Evolutionary conservation across 2,797 vertebrate genomes (phyloP).

Genomic region (Mormyrus hasselquistii): DNA sequence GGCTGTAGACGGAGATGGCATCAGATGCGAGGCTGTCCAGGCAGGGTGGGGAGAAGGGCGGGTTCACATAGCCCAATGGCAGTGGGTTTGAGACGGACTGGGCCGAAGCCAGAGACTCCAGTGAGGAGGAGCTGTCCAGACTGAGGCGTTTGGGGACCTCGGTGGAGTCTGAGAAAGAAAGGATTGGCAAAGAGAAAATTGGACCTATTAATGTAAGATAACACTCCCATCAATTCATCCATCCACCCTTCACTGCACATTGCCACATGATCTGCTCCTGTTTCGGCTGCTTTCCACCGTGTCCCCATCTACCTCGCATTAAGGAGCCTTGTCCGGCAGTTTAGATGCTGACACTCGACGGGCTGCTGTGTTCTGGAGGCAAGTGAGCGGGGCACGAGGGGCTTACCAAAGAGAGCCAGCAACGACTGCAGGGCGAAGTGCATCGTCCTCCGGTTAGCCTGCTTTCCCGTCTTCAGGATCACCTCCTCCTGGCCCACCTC

Average conservation of each 20-base stretch:
- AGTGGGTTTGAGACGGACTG: conserved; percentile 80
- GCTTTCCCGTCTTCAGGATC: conserved; percentile 90
- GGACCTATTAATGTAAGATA: background rate
- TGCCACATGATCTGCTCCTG: background rate
- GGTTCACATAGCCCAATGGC: conserved; percentile 70
- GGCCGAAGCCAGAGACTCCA: conserved; percentile 90
- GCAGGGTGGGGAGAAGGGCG: conserved; percentile 75
- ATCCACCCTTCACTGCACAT: background rate
- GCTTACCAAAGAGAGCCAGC: conserved; percentile 88
- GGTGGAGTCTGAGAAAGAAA: conserved; percentile 73
- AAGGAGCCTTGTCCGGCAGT: background rate
- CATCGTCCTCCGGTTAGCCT: conserved; percentile 81
- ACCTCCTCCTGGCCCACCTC: conserved; percentile 97
- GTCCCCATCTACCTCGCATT: background rate
- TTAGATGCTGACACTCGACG: background rate
- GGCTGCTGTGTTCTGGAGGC: background rate
- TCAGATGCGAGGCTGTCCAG: conserved; percentile 83
- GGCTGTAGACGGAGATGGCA: conserved; percentile 93
- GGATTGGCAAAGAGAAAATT: background rate
- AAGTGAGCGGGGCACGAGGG: background rate
- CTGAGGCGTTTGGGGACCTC: conserved; percentile 92
- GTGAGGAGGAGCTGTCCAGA: conserved; percentile 90
- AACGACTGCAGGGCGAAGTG: conserved; percentile 90
- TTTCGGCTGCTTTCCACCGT: background rate
- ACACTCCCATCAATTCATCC: background rate